Evolutionary conservation across 2,113 vertebrate genomes (phyloP), one percentile per base, ranked within the genome.

Genomic region (Datnioides undecimradiatus): DNA sequence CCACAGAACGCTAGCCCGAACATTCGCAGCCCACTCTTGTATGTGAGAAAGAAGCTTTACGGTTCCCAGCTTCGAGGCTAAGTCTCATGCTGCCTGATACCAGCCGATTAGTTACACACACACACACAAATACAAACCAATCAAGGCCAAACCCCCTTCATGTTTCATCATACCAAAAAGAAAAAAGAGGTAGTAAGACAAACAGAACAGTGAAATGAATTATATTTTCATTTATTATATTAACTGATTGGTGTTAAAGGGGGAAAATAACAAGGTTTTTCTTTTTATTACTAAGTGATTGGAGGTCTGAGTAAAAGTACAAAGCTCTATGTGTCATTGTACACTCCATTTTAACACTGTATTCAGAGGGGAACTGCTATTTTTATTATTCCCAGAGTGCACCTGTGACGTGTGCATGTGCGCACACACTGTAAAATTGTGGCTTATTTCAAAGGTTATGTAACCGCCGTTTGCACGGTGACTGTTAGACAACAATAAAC

Each of bases 21-120:
- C 8, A 34, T 45, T 33, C 14, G 16, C 19, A 14, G 19, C 14
- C 10, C 40, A 14, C 58, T n/a, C 57, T 7, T 29, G 34, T 2
- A 25, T 33, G 49, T 57, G 43, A 65, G 31, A 76, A 31, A 34
- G 25, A 34, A 19, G 45, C 27, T 27, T 27, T 3, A 7, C 34
- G 46, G 5, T 41, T 69, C 21, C 46, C 57, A 51, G n/a, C n/a
- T 57, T 16, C 33, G 25, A 67, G 25, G 40, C 14, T 29, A 73
- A 55, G 46, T 21, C 12, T 52, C 1, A 7, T 6, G 4, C 14
- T 58, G 27, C 16, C 12, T 2, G 29, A 76, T 58, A 21, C 6
- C 8, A 11, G 43, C 43, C 67, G 66, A 68, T 76, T n/a, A n/a
- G n/a, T n/a, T n/a, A n/a, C n/a, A n/a, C n/a, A 49, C 29, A 57